A percentile compares a stretch with the other conserved stretches of the same genome.
These are phyloP conservation scores for Carabus problematicus DNA, from an alignment of 2,888 invertebrate genomes.

Conservation along the genomic window DNA sequence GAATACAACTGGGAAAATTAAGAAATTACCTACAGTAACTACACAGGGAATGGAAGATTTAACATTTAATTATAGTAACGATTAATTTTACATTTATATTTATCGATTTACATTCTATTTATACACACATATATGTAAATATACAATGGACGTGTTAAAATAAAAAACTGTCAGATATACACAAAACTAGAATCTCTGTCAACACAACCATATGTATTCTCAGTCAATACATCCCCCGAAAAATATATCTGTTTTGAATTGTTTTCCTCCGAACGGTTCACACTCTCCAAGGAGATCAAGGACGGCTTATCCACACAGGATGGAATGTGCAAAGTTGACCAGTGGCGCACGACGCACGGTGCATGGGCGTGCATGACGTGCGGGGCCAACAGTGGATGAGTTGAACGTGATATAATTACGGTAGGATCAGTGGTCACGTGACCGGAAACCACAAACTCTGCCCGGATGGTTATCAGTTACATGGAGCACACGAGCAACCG, in stretches of 20 bases:
- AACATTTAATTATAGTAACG: too few relatives aligned
- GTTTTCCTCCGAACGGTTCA: not conserved
- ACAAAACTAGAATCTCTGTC: too few relatives aligned
- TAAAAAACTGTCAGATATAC: too few relatives aligned
- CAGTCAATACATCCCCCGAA: too few relatives aligned
- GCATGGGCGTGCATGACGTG: not conserved
- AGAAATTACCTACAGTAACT: too few relatives aligned
- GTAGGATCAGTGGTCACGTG: conserved; percentile 23
- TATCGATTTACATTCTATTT: too few relatives aligned
- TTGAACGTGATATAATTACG: conserved; percentile 27
- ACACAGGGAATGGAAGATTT: too few relatives aligned
- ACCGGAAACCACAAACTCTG: conserved; percentile 23
- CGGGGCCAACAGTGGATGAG: not conserved
- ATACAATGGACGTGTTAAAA: too few relatives aligned
- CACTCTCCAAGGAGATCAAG: conserved; percentile 7
- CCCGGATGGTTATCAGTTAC: not conserved
- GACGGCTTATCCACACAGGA: not conserved
- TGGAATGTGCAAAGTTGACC: conserved; percentile 18
- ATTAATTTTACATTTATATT: too few relatives aligned
- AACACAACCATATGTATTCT: too few relatives aligned
- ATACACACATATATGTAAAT: too few relatives aligned
- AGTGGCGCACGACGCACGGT: not conserved
- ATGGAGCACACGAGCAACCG: conserved; percentile 2
- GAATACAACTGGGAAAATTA: not conserved
- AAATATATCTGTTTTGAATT: too few relatives aligned